Evolutionary conservation across 2,797 vertebrate genomes (phyloP).

Genomic region (Pangasius sanitwongsei): DNA sequence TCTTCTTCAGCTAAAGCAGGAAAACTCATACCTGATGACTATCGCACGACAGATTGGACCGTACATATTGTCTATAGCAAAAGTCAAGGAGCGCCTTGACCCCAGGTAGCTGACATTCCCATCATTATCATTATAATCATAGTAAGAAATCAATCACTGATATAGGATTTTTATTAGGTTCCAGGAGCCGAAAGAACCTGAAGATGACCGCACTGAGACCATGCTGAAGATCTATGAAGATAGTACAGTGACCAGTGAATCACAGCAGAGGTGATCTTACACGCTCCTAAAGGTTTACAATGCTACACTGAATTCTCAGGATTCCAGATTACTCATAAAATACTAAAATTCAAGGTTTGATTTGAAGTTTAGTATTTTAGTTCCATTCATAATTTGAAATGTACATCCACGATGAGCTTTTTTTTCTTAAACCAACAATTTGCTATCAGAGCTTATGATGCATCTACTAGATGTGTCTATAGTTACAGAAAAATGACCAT

Average conservation of each 20-base stretch:
- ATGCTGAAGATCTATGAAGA: slow-evolving; percentile 75
- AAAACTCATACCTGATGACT: slow-evolving; percentile 87
- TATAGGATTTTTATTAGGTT: slow-evolving; percentile 69
- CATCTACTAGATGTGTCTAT: neutral
- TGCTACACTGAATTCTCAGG: neutral
- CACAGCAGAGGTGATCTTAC: slow-evolving; percentile 70
- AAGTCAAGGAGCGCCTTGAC: slow-evolving; percentile 91
- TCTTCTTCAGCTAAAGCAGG: slow-evolving; percentile 88
- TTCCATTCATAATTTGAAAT: neutral
- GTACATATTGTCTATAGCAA: slow-evolving; percentile 90
- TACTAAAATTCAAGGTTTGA: neutral
- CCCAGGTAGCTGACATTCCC: slow-evolving; percentile 80
- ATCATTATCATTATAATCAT: neutral
- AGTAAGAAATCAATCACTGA: neutral
- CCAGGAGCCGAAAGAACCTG: slow-evolving; percentile 74
- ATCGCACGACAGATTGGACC: slow-evolving; percentile 90
- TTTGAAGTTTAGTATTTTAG: neutral
- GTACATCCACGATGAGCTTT: neutral
- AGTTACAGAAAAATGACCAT: neutral
- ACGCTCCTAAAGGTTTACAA: neutral
- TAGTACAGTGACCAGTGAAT: slow-evolving; percentile 45
- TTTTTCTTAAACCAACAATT: neutral
- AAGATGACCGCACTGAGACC: slow-evolving; percentile 74
- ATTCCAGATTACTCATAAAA: neutral
- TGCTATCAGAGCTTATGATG: neutral